These are phyloP conservation scores for Lepidocyrtinus sp. DNA, from an alignment of 2,888 invertebrate genomes.

Conservation along the genomic window DNA sequence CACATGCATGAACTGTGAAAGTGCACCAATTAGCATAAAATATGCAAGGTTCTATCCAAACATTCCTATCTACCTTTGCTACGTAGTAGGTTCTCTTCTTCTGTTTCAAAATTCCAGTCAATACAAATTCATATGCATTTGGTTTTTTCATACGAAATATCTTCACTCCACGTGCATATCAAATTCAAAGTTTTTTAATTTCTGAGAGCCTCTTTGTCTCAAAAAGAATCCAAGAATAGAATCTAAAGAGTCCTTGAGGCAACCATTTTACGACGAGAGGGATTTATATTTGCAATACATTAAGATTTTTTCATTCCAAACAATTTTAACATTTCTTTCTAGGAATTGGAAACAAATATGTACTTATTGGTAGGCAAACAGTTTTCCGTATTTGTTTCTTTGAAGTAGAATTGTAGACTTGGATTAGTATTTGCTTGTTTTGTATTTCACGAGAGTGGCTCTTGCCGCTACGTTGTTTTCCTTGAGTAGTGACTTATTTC, in stretches of 20 bases:
- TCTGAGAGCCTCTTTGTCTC: background rate
- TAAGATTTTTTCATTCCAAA: background rate
- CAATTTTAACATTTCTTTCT: background rate
- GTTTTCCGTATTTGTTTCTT: slow-evolving; percentile 8
- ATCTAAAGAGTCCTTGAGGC: slow-evolving; percentile 1
- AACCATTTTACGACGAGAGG: slow-evolving; percentile 10
- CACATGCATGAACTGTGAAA: background rate
- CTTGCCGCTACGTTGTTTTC: background rate
- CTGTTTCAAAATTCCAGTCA: too few relatives aligned
- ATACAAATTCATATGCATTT: too few relatives aligned
- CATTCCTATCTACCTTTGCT: too few relatives aligned
- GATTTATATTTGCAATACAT: background rate
- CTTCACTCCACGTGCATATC: too few relatives aligned
- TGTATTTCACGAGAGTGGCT: background rate
- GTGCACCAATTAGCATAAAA: slow-evolving; percentile 11
- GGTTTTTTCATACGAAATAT: too few relatives aligned
- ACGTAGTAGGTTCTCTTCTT: too few relatives aligned
- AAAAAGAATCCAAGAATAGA: background rate
- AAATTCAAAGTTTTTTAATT: background rate
- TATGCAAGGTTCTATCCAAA: too few relatives aligned
- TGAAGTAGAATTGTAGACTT: slow-evolving; percentile 14
- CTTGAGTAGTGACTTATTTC: slow-evolving; percentile 48
- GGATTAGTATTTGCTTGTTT: slow-evolving; percentile 4
- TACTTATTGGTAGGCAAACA: slow-evolving; percentile 5
- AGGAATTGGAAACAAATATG: background rate